phyloP scores from a whole-genome alignment of 2,888 invertebrate species.

The Lottia scabra region DNA sequence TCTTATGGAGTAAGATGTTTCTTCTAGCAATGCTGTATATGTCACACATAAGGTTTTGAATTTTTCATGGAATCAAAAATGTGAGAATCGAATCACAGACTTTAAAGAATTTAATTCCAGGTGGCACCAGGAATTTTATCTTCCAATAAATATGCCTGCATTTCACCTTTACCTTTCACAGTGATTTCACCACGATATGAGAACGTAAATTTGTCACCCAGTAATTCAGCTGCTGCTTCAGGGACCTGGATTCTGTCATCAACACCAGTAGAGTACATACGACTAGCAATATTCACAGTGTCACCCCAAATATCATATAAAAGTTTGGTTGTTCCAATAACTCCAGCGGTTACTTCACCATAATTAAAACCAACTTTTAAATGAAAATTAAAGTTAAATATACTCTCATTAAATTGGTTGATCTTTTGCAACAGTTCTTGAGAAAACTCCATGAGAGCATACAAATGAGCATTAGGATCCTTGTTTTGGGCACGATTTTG shows the following conservation, averaged over 20 bases:
- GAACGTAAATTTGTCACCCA: constrained; percentile 84
- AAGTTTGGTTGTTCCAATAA: constrained; percentile 94
- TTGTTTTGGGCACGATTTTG: constrained; percentile 78
- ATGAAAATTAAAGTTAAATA: constrained; percentile 69
- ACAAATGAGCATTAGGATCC: constrained; percentile 82
- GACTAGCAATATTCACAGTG: constrained; percentile 95
- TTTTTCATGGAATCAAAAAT: no score
- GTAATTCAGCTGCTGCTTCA: constrained; percentile 70
- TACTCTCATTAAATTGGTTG: constrained; percentile 65
- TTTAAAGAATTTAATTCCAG: constrained; percentile 46
- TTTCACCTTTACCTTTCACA: constrained; percentile 96
- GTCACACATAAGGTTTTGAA: no score
- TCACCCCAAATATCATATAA: constrained; percentile 99
- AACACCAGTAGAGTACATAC: constrained; percentile 97
- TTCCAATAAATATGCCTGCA: constrained; percentile 85
- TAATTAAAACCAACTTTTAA: constrained; percentile 85
- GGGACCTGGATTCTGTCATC: constrained; percentile 79
- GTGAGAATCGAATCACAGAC: no score
- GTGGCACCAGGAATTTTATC: constrained; percentile 48
- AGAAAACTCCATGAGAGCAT: constrained; percentile 92
- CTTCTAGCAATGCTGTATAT: no score
- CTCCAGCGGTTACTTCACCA: constrained; percentile 95
- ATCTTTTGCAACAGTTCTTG: constrained; percentile 82
- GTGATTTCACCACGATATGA: constrained; percentile 93
- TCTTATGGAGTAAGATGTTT: no score